Conservation (phyloP, 2,113 vertebrate genomes). For the Neolamprologus modestus region DNA sequence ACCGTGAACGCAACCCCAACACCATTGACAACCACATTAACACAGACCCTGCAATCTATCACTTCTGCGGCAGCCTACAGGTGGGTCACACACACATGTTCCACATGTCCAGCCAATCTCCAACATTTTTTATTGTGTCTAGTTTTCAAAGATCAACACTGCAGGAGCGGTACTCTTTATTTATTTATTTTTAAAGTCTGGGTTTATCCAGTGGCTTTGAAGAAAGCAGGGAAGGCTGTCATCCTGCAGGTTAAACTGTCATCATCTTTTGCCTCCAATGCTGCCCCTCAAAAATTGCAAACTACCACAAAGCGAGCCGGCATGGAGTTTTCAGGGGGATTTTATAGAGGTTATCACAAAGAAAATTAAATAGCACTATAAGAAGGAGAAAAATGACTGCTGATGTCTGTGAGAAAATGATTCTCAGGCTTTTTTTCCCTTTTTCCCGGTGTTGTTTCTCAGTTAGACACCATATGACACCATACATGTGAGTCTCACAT, state of each 20-base stretch:
- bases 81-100: background rate
- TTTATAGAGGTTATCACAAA: background rate
- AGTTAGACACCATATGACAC: background rate
- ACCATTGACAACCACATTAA: slow-evolving; percentile 70
- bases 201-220: background rate
- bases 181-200: background rate
- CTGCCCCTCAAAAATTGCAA: background rate
- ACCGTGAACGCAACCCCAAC: slow-evolving; percentile 64
- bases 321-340: background rate
- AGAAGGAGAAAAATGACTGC: background rate
- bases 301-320: fast-evolving
- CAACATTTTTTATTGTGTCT: background rate
- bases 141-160: background rate
- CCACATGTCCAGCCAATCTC: fast-evolving
- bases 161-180: background rate
- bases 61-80: slow-evolving; percentile 80
- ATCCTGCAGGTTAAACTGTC: background rate
- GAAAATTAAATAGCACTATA: background rate
- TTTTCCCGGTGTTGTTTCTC: fast-evolving
- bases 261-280: background rate
- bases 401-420: fast-evolving
- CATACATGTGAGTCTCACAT: background rate
- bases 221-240: background rate
- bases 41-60: slow-evolving; percentile 78
- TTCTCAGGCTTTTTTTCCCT: fast-evolving